phyloP scores from a whole-genome alignment of 2,113 vertebrate genomes.

The Oreocharis arfaki region DNA sequence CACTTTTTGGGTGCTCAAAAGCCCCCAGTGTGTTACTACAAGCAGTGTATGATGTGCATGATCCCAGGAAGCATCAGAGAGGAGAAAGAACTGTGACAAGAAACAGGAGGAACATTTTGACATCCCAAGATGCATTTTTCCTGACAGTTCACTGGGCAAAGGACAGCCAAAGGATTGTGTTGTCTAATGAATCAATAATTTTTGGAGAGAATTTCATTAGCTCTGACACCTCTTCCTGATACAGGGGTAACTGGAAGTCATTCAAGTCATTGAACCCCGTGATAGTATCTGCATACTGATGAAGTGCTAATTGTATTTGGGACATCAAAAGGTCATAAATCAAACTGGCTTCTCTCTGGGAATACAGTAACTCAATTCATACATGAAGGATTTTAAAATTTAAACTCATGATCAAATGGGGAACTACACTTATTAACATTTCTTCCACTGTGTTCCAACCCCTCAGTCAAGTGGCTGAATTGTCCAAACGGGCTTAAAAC shows the following conservation, averaged over 20 bases:
- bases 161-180: constrained; percentile 57
- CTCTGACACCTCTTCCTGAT: constrained; percentile 61
- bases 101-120: constrained; percentile 34
- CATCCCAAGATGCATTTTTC: constrained; percentile 24
- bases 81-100: neutral
- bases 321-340: constrained; percentile 56
- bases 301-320: constrained; percentile 38
- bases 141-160: constrained; percentile 20
- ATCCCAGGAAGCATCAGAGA: neutral
- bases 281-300: constrained; percentile 47
- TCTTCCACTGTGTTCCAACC: constrained; percentile 9
- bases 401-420: constrained; percentile 49
- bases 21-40: fast-evolving
- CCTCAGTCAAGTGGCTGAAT: constrained; percentile 62
- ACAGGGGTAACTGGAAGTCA: constrained; percentile 58
- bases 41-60: fast-evolving
- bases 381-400: constrained; percentile 43
- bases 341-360: constrained; percentile 10
- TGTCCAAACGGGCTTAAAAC: constrained; percentile 59
- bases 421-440: constrained; percentile 50
- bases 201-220: constrained; percentile 70
- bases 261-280: constrained; percentile 58
- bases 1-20: neutral
- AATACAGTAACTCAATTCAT: constrained; percentile 38
- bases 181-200: constrained; percentile 66